Conservation (phyloP, 2,888 invertebrate species). For the Pyrocoelia pectoralis region DNA sequence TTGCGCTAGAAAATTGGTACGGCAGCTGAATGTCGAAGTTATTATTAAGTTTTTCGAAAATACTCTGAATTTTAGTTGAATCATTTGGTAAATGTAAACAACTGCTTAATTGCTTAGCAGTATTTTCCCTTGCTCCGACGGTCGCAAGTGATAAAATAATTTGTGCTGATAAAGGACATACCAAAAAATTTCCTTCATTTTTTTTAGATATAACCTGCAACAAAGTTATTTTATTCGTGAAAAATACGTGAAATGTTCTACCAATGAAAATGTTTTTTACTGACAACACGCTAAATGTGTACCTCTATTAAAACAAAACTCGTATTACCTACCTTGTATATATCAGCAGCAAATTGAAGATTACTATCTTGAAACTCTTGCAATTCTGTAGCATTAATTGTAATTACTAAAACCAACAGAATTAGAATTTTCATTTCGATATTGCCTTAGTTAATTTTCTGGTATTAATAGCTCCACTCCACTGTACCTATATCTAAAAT, state of each 20-base stretch:
- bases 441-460: too few species aligned
- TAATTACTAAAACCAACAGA: background rate
- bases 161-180: slow-evolving; percentile 53
- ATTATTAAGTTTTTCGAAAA: slow-evolving; percentile 37
- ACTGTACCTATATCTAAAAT: too few species aligned
- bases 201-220: slow-evolving; percentile 24
- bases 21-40: slow-evolving; percentile 36
- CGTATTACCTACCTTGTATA: background rate
- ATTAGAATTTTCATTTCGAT: background rate
- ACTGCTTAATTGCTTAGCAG: slow-evolving; percentile 44
- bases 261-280: too few species aligned
- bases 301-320: background rate
- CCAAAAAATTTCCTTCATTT: slow-evolving; percentile 46
- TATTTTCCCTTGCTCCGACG: slow-evolving; percentile 51
- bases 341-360: background rate
- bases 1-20: slow-evolving; percentile 47
- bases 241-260: too few species aligned
- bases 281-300: background rate
- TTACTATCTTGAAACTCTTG: slow-evolving; percentile 5
- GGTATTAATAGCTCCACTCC: too few species aligned
- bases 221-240: too few species aligned
- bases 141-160: slow-evolving; percentile 50
- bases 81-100: slow-evolving; percentile 38
- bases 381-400: background rate
- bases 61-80: slow-evolving; percentile 19